These are phyloP conservation scores for Marmota monax DNA, from an alignment of 2,113 vertebrate genomes.

Conservation along the genomic window DNA sequence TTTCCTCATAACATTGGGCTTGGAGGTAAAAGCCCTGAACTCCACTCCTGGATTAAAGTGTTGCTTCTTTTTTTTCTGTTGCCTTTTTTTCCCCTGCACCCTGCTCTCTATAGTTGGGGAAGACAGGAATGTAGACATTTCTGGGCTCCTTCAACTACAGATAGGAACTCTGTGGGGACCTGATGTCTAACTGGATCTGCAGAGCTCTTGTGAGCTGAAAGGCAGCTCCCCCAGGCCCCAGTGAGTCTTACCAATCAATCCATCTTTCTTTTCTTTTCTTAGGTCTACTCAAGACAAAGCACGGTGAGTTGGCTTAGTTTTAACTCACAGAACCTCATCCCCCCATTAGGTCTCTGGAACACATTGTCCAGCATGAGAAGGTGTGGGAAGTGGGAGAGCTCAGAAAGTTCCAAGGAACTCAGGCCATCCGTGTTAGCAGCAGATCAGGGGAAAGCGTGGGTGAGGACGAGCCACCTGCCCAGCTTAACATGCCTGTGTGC, in stretches of 20 bases:
- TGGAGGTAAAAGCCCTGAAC: too few species aligned
- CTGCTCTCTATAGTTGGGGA: background rate
- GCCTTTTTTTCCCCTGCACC: too few species aligned
- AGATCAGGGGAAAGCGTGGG: background rate
- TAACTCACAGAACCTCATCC: background rate
- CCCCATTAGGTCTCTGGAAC: background rate
- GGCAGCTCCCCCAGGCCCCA: too few species aligned
- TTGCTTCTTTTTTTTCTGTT: too few species aligned
- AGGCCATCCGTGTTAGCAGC: background rate
- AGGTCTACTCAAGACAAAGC: background rate
- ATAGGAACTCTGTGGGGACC: too few species aligned
- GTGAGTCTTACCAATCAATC: too few species aligned
- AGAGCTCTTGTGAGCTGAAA: too few species aligned
- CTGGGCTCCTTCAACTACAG: background rate
- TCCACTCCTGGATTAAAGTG: too few species aligned
- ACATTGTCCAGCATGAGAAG: background rate
- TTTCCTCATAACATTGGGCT: too few species aligned
- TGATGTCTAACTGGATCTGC: too few species aligned
- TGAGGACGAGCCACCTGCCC: background rate
- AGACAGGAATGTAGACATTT: background rate
- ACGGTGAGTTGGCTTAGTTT: background rate
- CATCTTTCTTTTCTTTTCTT: too few species aligned
- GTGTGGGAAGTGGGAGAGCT: background rate
- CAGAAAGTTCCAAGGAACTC: background rate
- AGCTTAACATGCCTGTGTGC: background rate